Base-by-base conservation (phyloP, 30 jellyfish, hydroid and myxozoan genomes). In the Cassiopea andromeda region DNA sequence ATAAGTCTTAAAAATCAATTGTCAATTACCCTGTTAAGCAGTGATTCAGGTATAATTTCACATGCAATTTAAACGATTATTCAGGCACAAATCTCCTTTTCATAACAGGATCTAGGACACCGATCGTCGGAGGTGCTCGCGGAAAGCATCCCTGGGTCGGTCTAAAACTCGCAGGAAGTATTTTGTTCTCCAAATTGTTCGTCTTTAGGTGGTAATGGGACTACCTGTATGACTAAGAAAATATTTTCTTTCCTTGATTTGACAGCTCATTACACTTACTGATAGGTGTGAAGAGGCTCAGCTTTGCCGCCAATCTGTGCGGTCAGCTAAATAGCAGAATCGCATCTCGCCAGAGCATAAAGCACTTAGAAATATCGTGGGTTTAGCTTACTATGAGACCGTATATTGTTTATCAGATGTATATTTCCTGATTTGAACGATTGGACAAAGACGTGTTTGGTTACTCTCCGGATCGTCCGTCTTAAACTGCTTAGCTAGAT, bases 281-380 rank as follows among this genome's bases (percentile, higher is more conserved):
- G 88, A 71, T 80, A 89, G 96, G 92, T 89, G 96, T 89, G 92
- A 89, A 80, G 92, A 80, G 96, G 96, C 81, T 78, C 69, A 60
- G 13, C 94, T 66, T 46, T 77, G 94, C 74, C 94, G 94, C 90
- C 90, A 50, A 73, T 87, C 87, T 87, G 90, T 87, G 94, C 90
- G 94, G 94, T 78, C 85, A 69, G 89, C 66, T 76, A 77, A 87
- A 69, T 70, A 67, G 76, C 60, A 59, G 77, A 83, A 68, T 87
- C 89, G 90, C 61, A 87, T 87, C 94, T 54, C 47, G 10, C 66
- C 58, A 46, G 87, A 5, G 94, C 44, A 59, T 44, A 87, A 87
- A 75, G 27, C 84, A 77, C 66, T 46, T n/a, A 48, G 27, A 75
- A 50, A 60, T 67, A 61, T 27, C 83, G 66, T 61, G 46, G 94